Base-by-base conservation (phyloP, 1,140 invertebrate species). In the Anoplophora glabripennis region DNA sequence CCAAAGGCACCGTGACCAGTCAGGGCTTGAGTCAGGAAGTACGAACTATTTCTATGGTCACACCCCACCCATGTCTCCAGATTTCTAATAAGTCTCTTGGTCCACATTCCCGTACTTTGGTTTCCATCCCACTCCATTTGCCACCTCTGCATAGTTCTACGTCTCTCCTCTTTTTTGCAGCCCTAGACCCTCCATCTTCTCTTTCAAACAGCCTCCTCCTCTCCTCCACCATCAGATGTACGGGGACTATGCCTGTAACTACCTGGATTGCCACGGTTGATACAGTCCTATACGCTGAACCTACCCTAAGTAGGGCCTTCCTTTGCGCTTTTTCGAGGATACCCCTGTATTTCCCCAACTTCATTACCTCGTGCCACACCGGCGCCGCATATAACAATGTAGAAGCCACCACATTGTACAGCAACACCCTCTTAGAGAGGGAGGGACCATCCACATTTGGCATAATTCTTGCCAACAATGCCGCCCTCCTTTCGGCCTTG, bases 381-480 rank as follows among this genome's bases (percentile, higher is more conserved):
- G 57, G 62, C 3, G 63, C 59, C 14, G 18, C 63, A 57, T 64
- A 64, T 1, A 57, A 36, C 4, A 64, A 7, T 1, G 45, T 53
- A 4, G 58, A 57, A 4, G 47, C 18, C 8, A 44, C 15, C 4
- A 49, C 53, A 1, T 14, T 17, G 7, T n/a, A 28, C 1, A 64
- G 18, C 0, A 51, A 17, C 15, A 34, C 48, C 28, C 63, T 57
- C 21, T 48, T 57, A 1, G 7, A 5, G 1, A 15, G 10, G 8
- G 7, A 11, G 1, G 59, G 59, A 7, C 59, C 58, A 3, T 17
- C 40, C 4, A 57, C 18, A 11, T 54, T 61, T n/a, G 59, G 63
- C 35, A 61, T 48, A 3, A 64, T 33, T 40, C 53, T 49, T 5
- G 28, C 17, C n/a, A 63, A 11, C 4, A 18, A 11, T 8, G 36